These are phyloP conservation scores for Oriolus oriolus DNA, from an alignment of 2,113 vertebrate species.

Conservation along the genomic window DNA sequence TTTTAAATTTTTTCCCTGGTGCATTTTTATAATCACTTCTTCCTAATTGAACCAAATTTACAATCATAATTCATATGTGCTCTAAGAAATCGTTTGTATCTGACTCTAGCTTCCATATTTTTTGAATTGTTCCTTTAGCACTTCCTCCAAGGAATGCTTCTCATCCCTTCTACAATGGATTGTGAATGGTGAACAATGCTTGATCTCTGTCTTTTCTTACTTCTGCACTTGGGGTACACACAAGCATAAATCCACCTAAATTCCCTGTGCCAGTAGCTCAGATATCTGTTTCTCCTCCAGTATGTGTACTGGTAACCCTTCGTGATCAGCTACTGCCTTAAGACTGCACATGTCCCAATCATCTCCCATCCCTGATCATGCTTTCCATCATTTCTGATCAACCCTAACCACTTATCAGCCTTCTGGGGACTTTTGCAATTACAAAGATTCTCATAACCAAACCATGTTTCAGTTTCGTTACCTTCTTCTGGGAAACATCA, in stretches of 20 bases:
- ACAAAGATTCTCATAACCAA: background rate
- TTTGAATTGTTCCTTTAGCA: background rate
- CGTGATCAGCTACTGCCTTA: background rate
- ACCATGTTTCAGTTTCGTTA: background rate
- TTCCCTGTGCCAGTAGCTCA: background rate
- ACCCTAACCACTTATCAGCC: background rate
- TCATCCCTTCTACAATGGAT: background rate
- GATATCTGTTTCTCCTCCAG: background rate
- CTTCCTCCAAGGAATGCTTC: background rate
- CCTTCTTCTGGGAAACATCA: background rate
- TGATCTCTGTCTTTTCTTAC: background rate
- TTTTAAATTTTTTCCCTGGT: accelerated
- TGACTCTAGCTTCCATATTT: background rate
- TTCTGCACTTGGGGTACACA: background rate
- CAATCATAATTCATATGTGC: background rate
- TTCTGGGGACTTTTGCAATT: background rate
- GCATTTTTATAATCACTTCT: background rate
- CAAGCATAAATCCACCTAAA: background rate
- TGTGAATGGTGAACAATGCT: background rate
- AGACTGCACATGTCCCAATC: background rate
- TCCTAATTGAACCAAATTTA: background rate
- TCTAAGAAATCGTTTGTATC: background rate
- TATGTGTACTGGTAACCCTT: background rate
- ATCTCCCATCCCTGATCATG: background rate
- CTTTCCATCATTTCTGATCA: background rate